Conservation (phyloP, 1,140 invertebrate species). For the Zaprionus taronus region DNA sequence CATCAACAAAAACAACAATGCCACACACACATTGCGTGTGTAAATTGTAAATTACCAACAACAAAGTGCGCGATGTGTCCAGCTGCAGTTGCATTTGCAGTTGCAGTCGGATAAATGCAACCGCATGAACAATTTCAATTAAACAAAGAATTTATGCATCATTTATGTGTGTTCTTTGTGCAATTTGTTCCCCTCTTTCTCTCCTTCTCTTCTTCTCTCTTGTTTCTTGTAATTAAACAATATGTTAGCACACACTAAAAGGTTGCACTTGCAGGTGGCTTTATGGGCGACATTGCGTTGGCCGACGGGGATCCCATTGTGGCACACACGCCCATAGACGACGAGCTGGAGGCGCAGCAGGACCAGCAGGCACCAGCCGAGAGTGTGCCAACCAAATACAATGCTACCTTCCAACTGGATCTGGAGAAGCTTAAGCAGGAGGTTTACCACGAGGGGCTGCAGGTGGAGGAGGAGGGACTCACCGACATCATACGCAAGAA, state of each 20-base stretch:
- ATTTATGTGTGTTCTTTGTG: constrained; percentile 49
- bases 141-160: constrained; percentile 69
- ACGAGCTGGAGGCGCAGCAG: constrained; percentile 54
- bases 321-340: constrained; percentile 80
- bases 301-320: constrained; percentile 85
- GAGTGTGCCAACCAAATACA: constrained; percentile 79
- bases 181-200: neutral
- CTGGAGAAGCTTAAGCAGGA: constrained; percentile 91
- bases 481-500: constrained; percentile 89
- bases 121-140: constrained; percentile 77
- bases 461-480: constrained; percentile 92
- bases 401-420: constrained; percentile 89
- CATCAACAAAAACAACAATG: constrained; percentile 1
- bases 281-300: constrained; percentile 92
- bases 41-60: constrained; percentile 73
- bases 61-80: constrained; percentile 14
- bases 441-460: constrained; percentile 90
- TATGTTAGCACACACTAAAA: constrained; percentile 39
- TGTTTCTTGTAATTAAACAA: constrained; percentile 72
- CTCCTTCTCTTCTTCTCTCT: neutral
- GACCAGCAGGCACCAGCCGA: constrained; percentile 49
- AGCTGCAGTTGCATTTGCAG: neutral
- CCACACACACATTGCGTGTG: constrained; percentile 38
- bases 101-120: constrained; percentile 9
- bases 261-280: constrained; percentile 86